Percentiles rank a stretch among this genome's conserved stretches.
Evolutionary conservation across 2,113 vertebrate species (phyloP).

Genomic region (Erythrocebus patas): DNA sequence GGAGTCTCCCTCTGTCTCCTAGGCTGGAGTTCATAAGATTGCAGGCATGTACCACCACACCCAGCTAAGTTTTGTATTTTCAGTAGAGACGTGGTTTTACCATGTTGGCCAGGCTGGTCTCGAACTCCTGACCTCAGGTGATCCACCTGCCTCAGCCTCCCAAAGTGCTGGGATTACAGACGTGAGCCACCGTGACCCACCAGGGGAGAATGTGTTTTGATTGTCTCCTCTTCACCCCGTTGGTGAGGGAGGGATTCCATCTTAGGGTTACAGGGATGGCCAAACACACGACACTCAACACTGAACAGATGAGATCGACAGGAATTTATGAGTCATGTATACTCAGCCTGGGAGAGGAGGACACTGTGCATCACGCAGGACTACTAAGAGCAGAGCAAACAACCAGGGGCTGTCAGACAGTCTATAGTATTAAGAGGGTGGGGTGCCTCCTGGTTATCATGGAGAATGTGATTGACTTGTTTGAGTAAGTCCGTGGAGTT

Average conservation of each 20-base stretch:
- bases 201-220: not conserved
- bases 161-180: too few relatives aligned
- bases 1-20: too few relatives aligned
- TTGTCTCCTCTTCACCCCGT: not conserved
- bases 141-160: too few relatives aligned
- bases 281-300: not conserved
- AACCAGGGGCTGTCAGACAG: not conserved
- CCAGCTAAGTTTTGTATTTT: too few relatives aligned
- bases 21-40: too few relatives aligned
- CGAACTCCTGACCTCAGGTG: too few relatives aligned
- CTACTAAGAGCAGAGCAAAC: not conserved
- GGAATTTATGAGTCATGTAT: too few relatives aligned
- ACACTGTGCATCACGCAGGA: rapidly evolving
- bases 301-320: not conserved
- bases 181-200: rapidly evolving
- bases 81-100: too few relatives aligned
- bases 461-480: not conserved
- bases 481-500: not conserved
- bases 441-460: not conserved
- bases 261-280: not conserved
- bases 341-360: not conserved
- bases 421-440: not conserved
- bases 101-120: too few relatives aligned
- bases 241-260: not conserved
- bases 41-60: too few relatives aligned